Percentiles rank a stretch among this genome's conserved stretches.
Evolutionary conservation across 1,140 invertebrate species (phyloP).

Genomic region (Daktulosphaira vitifoliae): DNA sequence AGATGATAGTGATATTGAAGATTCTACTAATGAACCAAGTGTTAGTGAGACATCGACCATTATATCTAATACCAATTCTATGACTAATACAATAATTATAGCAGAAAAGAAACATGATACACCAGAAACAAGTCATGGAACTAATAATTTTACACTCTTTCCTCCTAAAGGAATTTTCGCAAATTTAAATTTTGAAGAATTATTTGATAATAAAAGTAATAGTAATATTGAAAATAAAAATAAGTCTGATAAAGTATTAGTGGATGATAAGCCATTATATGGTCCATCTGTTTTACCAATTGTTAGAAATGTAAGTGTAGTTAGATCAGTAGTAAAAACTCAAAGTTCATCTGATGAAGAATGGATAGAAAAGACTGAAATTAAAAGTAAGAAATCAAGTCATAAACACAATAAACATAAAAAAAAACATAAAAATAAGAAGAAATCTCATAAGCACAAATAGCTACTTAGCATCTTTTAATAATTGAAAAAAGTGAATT

Average conservation of each 20-base stretch:
- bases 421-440: conserved; percentile 15
- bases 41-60: background rate
- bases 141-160: background rate
- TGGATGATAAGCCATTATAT: background rate
- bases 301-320: background rate
- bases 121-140: background rate
- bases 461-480: no score
- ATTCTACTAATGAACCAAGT: background rate
- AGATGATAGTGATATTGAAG: conserved; percentile 24
- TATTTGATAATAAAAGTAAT: background rate
- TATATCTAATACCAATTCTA: background rate
- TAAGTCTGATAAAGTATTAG: background rate
- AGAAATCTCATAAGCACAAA: conserved; percentile 23
- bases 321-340: background rate
- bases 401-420: conserved; percentile 29
- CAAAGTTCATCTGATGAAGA: background rate
- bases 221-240: background rate
- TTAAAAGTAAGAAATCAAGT: background rate
- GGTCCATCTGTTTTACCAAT: background rate
- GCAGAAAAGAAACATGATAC: background rate
- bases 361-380: conserved; percentile 2
- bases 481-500: no score
- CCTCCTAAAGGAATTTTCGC: conserved; percentile 30
- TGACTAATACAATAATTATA: background rate
- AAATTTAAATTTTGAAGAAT: conserved; percentile 25